Evolutionary conservation across 2,113 vertebrate genomes (phyloP).

Genomic region (Colaptes auratus): DNA sequence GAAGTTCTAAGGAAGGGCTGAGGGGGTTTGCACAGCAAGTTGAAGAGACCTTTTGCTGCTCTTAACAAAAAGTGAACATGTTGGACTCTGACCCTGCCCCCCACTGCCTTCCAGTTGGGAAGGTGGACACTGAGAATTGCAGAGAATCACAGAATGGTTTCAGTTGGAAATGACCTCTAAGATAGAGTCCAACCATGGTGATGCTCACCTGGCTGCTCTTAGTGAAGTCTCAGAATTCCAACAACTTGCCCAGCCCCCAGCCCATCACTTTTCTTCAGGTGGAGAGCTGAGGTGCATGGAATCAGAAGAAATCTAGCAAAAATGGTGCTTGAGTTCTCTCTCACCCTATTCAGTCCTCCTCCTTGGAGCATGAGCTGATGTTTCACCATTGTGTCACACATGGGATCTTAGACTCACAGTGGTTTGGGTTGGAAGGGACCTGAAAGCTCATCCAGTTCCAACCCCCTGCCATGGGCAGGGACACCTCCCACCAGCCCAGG

Average conservation of each 20-base stretch:
- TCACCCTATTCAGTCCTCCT: background rate
- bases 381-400: background rate
- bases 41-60: background rate
- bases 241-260: background rate
- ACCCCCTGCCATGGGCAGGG: no score
- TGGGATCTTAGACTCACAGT: no score
- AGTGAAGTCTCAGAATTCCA: background rate
- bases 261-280: background rate
- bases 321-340: background rate
- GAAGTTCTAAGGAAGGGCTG: background rate
- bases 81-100: background rate
- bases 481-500: no score
- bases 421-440: no score
- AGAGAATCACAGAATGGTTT: no score
- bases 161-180: no score
- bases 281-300: background rate
- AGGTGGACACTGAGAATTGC: background rate
- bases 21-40: background rate
- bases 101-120: accelerated
- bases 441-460: no score
- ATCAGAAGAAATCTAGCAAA: background rate
- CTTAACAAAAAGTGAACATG: background rate
- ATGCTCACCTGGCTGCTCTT: background rate
- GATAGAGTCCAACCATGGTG: background rate
- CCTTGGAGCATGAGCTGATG: background rate